Evolutionary conservation across 2,888 invertebrate species (phyloP).

Genomic region (Caenorhabditis sp.): DNA sequence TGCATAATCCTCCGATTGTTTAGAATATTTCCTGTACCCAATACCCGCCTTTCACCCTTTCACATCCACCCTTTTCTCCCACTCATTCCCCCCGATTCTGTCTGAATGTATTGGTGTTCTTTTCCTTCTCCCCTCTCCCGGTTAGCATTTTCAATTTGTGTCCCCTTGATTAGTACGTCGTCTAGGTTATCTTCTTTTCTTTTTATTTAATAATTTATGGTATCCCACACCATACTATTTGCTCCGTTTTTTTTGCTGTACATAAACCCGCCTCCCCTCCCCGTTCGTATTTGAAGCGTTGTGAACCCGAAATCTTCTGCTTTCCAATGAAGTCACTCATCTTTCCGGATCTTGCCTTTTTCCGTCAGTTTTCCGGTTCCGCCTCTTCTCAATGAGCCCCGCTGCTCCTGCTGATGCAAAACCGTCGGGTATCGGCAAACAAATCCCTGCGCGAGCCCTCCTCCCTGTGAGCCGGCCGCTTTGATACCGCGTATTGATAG

Average conservation of each 20-base stretch:
- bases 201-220: constrained; percentile 22
- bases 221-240: background rate
- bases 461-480: background rate
- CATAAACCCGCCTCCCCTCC: constrained; percentile 10
- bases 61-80: constrained; percentile 1
- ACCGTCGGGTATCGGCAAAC: constrained; percentile 45
- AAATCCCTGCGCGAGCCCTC: constrained; percentile 13
- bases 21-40: constrained; percentile 35
- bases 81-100: constrained; percentile 5
- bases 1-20: constrained; percentile 60
- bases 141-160: constrained; percentile 15
- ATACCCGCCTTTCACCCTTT: constrained; percentile 42
- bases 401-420: constrained; percentile 18
- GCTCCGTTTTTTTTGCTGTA: constrained; percentile 10
- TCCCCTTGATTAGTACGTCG: constrained; percentile 7
- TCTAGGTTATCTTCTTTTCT: constrained; percentile 28
- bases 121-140: constrained; percentile 7
- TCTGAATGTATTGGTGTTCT: constrained; percentile 29
- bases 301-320: background rate
- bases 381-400: background rate
- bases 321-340: constrained; percentile 30
- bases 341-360: constrained; percentile 37
- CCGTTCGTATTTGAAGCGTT: constrained; percentile 17
- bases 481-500: constrained; percentile 20
- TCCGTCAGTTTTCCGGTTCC: constrained; percentile 1